Evolutionary conservation across 2,888 invertebrate species (phyloP).

Genomic region (Blastobasis adustella): DNA sequence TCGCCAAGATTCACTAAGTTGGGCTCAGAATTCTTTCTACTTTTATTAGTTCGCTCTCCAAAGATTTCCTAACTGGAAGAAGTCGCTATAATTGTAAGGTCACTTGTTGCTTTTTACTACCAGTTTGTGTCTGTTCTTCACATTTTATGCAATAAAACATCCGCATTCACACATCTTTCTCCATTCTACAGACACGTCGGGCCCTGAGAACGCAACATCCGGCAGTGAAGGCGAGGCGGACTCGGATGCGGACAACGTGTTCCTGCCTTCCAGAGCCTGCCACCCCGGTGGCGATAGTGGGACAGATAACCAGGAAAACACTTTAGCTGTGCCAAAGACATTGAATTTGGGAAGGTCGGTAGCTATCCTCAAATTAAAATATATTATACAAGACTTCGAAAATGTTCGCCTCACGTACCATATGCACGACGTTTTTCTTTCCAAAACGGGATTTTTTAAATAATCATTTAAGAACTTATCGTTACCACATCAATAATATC

Average conservation of each 20-base stretch:
- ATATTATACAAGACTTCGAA: neutral
- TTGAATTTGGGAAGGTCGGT: conserved; percentile 60
- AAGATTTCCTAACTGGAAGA: too few species aligned
- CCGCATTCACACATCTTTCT: too few species aligned
- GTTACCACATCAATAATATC: neutral
- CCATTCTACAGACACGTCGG: conserved; percentile 61
- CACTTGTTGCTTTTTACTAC: too few species aligned
- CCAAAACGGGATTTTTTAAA: neutral
- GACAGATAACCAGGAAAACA: conserved; percentile 32
- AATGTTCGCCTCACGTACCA: neutral
- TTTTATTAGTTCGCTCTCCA: too few species aligned
- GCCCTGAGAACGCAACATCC: conserved; percentile 79
- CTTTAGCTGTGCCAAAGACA: conserved; percentile 59
- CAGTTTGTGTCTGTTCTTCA: too few species aligned
- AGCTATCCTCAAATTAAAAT: neutral
- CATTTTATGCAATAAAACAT: too few species aligned
- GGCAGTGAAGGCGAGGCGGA: conserved; percentile 66
- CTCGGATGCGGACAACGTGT: conserved; percentile 68
- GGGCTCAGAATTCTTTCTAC: too few species aligned
- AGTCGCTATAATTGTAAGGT: too few species aligned
- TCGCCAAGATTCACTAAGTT: too few species aligned
- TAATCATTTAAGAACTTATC: neutral
- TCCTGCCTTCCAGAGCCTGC: conserved; percentile 57
- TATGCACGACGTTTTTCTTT: neutral
- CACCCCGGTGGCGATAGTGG: conserved; percentile 39